These are phyloP conservation scores for Mormyrops boulengeri DNA, from an alignment of 2,797 vertebrate species.

Conservation along the genomic window DNA sequence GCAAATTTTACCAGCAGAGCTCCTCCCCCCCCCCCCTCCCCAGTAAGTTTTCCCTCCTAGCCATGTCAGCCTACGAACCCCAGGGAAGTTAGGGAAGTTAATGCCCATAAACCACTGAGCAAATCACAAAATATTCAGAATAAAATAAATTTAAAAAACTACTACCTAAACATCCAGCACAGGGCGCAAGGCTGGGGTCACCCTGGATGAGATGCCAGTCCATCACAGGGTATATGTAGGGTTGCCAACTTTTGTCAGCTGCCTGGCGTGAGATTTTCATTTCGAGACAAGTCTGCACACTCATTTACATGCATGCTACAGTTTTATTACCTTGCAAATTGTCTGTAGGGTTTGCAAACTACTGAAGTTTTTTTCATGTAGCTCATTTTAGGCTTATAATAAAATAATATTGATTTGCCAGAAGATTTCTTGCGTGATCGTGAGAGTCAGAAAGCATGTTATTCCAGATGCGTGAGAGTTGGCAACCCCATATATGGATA, in stretches of 20 bases:
- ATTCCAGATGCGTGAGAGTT: background rate
- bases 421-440: background rate
- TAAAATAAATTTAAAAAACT: background rate
- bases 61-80: background rate
- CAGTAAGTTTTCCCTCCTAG: background rate
- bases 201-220: background rate
- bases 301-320: background rate
- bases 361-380: no score
- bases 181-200: background rate
- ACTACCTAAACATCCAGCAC: background rate
- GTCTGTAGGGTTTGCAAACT: background rate
- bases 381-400: background rate
- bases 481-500: background rate
- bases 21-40: no score
- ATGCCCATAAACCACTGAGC: background rate
- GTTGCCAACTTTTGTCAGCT: background rate
- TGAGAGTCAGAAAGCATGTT: background rate
- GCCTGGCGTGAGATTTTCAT: background rate
- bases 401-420: background rate
- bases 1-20: background rate
- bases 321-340: background rate
- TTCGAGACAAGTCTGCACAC: background rate
- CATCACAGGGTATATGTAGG: background rate
- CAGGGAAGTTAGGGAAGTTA: background rate
- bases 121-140: background rate